Base-by-base conservation (phyloP, 1,140 invertebrate genomes). In the Mercenaria mercenaria region DNA sequence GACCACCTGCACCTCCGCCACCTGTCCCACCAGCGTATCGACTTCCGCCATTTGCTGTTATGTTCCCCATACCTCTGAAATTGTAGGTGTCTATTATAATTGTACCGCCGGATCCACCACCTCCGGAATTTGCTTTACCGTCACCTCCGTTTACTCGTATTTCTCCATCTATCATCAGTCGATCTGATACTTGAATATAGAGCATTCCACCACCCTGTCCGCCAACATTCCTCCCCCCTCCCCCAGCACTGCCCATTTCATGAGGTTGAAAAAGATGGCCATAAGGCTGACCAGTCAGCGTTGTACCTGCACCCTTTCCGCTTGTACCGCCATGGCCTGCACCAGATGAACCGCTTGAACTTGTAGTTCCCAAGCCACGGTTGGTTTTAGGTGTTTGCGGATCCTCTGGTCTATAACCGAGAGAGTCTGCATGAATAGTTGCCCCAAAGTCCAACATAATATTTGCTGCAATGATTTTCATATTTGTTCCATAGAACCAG, bases 361-460 rank as follows among this genome's bases (percentile, higher is more conserved):
- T 87, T 29, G 90, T 91, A n/a, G 37, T 56, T 34, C 94, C 94
- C 32, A 89, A 72, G 6, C 94, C 94, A 10, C 92, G 64, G 59
- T 94, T 94, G 11, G 89, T 82, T 2, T 34, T 18, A 32, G 52
- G 26, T 26, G 87, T 86, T 37, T 84, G 50, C 6, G 69, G 39
- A 64, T 93, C 92, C 26, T 83, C 56, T 29, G 93, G 85, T 77
- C 90, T 82, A 61, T 91, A 94, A 2, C 94, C 94, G 3, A 90
- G 64, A 23, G 89, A 90, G 74, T 93, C 92, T 26, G 91, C 92
- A 90, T 93, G 91, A 15, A 94, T n/a, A 50, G 86, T 91, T 15
- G 93, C 94, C 23, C 93, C 93, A 88, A 93, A 91, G 76, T 94
- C 94, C 43, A 94, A 91, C 3, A 91, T 93, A 0, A 94, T 90